Evolutionary conservation across 2,888 invertebrate species (phyloP), one percentile per base, ranked within the genome.

Genomic region (Synanthedon formicaeformis): DNA sequence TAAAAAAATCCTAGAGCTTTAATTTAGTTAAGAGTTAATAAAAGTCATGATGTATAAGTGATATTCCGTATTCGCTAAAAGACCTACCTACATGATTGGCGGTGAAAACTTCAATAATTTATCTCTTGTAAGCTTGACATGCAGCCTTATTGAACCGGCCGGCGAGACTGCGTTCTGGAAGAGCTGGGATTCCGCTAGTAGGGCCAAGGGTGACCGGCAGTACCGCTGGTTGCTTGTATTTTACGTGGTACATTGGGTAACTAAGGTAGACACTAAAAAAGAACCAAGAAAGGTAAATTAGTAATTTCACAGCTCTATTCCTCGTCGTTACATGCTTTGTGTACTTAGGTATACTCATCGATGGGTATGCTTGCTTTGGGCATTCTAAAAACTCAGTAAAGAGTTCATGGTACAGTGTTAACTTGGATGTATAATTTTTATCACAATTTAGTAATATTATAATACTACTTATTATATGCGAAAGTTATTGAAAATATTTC

Each of bases 161-260:
- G 12, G 82, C 86, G 8, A 91, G 79, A 1, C 89, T 89, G 52
- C 90, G 81, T 12, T 84, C 76, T 0, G 91, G 91, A 48, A 90
- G 64, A n/a, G 81, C 68, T 0, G 91, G 91, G 13, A 86, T 67
- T 13, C 75, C 80, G 49, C 81, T 78, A 0, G 88, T 87, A 34
- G 90, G 82, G 16, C 88, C 89, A 23, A 81, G 70, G 6, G 75
- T 86, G 40, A 78, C 67, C 0, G 91, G 90, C 41, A 91, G 62
- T n/a, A 89, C 88, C 14, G 77, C 55, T 0, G 91, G 91, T 63
- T 88, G 84, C 65, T 90, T 90, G 65, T 92, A 91, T 59, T 88
- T 88, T 51, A 89, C 87, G 61, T 90, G 89, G 64, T 78, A 88
- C 63, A 75, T 78, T 13, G 91, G 91, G 73, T 81, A 90, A 55